Evolutionary conservation across 2,888 invertebrate species (phyloP).

Genomic region (Leptinotarsa juncta): DNA sequence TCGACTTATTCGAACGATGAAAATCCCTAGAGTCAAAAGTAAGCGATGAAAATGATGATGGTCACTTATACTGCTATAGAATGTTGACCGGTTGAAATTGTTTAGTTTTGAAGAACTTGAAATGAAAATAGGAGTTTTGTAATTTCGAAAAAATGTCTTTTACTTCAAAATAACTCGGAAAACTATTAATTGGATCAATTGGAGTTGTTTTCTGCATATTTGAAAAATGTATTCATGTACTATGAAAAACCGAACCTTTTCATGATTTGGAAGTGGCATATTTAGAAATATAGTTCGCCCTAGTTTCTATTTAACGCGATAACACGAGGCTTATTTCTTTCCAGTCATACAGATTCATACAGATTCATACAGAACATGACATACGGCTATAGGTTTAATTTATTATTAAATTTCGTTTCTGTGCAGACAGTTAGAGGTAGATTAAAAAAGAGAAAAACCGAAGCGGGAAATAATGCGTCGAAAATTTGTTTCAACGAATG

Average conservation of each 20-base stretch:
- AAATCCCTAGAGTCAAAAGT: no score
- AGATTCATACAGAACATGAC: slow-evolving; percentile 53
- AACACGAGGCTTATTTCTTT: slow-evolving; percentile 44
- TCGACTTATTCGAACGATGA: no score
- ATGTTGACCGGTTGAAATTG: no score
- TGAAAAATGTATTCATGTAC: no score
- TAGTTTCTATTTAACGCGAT: slow-evolving; percentile 30
- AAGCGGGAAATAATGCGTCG: slow-evolving; percentile 42
- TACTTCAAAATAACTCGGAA: no score
- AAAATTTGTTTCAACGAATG: slow-evolving; percentile 53
- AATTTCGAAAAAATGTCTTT: no score
- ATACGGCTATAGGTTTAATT: slow-evolving; percentile 50
- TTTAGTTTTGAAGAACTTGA: no score
- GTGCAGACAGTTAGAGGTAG: slow-evolving; percentile 54
- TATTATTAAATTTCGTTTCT: slow-evolving; percentile 58
- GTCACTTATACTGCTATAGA: neutral
- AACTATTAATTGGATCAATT: no score
- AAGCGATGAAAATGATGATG: no score
- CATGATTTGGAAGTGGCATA: slow-evolving; percentile 11
- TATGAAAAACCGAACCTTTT: no score
- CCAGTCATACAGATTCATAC: slow-evolving; percentile 50
- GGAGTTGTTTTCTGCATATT: no score
- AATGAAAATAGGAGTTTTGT: no score
- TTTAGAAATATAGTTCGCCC: slow-evolving; percentile 2
- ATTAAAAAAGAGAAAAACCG: slow-evolving; percentile 54